Evolutionary conservation across 2,797 vertebrate genomes (phyloP), one percentile per base, ranked within the genome.

Genomic region (Diceros bicornis): DNA sequence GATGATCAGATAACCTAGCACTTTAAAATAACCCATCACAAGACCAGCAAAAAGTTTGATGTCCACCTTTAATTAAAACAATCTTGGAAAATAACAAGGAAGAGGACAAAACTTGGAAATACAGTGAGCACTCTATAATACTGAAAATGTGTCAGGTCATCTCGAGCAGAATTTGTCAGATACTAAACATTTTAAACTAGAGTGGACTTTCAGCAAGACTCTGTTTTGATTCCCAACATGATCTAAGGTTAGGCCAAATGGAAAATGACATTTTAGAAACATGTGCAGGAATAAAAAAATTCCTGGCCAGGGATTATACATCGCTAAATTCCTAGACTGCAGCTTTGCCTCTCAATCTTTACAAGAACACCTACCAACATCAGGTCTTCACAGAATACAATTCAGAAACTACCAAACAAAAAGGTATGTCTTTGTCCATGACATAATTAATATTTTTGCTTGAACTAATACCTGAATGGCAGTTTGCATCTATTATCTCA

Each of bases 61-160:
- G n/a, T 37, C 89, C 62, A 61, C 8, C 25, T 78, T 92, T 89
- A 96, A 86, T 85, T 84, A 32, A 87, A 96, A 86, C 32, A 66
- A 57, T 34, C 62, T 44, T 25, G 27, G 21, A 44, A 74, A 95
- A 85, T 52, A 82, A 71, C 0, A 23, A 50, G 17, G 34, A 90
- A 83, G 68, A 88, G 1, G 23, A 44, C 4, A 32, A 62, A 37
- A 41, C 2, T 1, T 52, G 41, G 78, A 93, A 77, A 87, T 14
- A 74, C 0, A 86, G 41, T n/a, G n/a, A 95, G 17, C 2, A 34
- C 21, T 69, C 89, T 27, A 47, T 32, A 75, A 4, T 57, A 69
- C n/a, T 89, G 21, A 91, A 97, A 96, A 90, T 34, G 13, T 29
- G 55, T 82, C 25, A 74, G 69, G 78, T 81, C 57, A 79, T 14